These are phyloP conservation scores for Myrmecobius fasciatus DNA, from an alignment of 2,113 vertebrate species.

Conservation along the genomic window DNA sequence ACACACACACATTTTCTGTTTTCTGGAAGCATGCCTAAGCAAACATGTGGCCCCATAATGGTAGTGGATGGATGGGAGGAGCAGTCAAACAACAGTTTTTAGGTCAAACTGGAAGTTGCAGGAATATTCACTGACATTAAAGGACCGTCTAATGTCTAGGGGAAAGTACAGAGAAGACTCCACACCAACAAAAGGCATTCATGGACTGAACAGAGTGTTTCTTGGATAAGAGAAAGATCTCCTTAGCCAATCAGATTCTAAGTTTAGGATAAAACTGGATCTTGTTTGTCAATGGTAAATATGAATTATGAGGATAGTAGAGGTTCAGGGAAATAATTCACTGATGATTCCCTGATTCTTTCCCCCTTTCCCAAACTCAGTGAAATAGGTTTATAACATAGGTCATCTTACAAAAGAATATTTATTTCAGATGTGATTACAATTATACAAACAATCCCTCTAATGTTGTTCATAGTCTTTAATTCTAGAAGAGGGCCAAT, in stretches of 20 bases:
- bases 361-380: background rate
- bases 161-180: background rate
- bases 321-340: background rate
- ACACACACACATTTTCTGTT: background rate
- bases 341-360: background rate
- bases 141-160: background rate
- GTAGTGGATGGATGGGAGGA: background rate
- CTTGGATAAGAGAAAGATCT: background rate
- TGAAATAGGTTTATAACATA: background rate
- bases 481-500: too few relatives aligned
- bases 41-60: background rate
- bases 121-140: background rate
- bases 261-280: background rate
- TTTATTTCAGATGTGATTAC: background rate
- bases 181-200: background rate
- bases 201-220: background rate
- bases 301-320: background rate
- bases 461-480: background rate
- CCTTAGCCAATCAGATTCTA: background rate
- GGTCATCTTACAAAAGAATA: background rate
- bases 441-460: background rate
- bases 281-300: background rate
- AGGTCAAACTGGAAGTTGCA: background rate
- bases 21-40: background rate
- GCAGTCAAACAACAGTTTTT: background rate